Evolutionary conservation across 2,113 vertebrate species (phyloP).

Genomic region (Excalfactoria chinensis): DNA sequence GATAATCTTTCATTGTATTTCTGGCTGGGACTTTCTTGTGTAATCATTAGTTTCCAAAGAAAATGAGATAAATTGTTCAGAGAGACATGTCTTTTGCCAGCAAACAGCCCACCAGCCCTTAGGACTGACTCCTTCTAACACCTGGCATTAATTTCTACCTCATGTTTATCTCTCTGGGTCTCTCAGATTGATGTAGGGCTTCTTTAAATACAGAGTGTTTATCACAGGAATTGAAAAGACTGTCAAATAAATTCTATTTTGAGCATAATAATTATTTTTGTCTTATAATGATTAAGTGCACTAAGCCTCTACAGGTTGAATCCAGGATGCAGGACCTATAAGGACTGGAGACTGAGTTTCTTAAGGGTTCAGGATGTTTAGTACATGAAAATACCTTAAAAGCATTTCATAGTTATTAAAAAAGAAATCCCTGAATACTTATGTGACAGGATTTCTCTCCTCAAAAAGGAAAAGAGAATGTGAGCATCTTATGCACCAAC

Average conservation of each 20-base stretch:
- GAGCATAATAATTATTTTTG: neutral
- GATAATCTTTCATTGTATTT: neutral
- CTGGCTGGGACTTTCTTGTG: neutral
- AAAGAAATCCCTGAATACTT: neutral
- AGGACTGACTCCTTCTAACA: neutral
- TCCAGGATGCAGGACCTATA: neutral
- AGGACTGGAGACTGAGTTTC: neutral
- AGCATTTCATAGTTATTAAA: fast-evolving
- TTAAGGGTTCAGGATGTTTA: neutral
- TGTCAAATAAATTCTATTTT: neutral
- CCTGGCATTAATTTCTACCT: fast-evolving
- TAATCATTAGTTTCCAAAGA: neutral
- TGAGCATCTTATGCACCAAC: neutral
- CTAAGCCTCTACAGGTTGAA: neutral
- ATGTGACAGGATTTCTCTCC: neutral
- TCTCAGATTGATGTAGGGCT: neutral
- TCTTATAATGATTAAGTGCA: neutral
- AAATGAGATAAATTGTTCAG: neutral
- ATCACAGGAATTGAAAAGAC: neutral
- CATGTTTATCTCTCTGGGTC: neutral
- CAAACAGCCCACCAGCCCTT: neutral
- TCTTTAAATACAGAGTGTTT: neutral
- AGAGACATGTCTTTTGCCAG: neutral
- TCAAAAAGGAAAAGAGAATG: neutral
- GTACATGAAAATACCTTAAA: neutral